These are phyloP conservation scores for Subanguina moxae DNA, from an alignment of 1,140 invertebrate species.

Conservation along the genomic window DNA sequence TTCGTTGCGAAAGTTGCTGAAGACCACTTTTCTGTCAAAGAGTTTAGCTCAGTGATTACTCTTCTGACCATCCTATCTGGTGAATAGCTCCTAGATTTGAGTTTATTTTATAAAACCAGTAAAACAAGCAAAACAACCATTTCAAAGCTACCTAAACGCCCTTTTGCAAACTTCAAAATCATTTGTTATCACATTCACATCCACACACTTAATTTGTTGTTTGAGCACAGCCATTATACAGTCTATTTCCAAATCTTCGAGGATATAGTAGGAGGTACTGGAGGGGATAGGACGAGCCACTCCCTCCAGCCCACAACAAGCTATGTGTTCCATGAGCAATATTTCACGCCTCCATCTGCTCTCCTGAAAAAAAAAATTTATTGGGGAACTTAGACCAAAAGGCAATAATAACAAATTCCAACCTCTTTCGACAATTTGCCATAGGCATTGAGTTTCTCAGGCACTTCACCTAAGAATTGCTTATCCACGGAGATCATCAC, in stretches of 20 bases:
- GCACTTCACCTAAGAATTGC: neutral
- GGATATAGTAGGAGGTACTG: conserved; percentile 15
- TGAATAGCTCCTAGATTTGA: conserved; percentile 57
- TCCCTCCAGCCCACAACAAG: conserved; percentile 22
- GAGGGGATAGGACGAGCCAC: neutral
- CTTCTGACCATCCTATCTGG: conserved; percentile 67
- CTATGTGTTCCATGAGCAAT: conserved; percentile 26
- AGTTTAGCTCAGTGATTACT: conserved; percentile 63
- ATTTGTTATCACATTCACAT: conserved; percentile 34
- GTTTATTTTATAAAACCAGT: no score
- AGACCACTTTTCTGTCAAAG: conserved; percentile 13
- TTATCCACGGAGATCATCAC: neutral
- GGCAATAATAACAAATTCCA: neutral
- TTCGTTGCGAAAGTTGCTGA: neutral
- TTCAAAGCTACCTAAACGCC: conserved; percentile 13
- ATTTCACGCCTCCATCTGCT: conserved; percentile 14
- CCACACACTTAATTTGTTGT: conserved; percentile 28
- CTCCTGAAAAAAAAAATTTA: conserved; percentile 33
- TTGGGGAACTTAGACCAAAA: neutral
- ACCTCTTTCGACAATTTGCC: conserved; percentile 11
- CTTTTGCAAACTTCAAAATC: conserved; percentile 19
- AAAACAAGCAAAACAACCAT: conserved; percentile 11
- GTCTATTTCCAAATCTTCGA: conserved; percentile 31
- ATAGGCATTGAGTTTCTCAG: neutral
- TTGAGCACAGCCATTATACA: conserved; percentile 38